Base-by-base conservation (phyloP, 1,140 invertebrate species). In the Heterodera carotae region DNA sequence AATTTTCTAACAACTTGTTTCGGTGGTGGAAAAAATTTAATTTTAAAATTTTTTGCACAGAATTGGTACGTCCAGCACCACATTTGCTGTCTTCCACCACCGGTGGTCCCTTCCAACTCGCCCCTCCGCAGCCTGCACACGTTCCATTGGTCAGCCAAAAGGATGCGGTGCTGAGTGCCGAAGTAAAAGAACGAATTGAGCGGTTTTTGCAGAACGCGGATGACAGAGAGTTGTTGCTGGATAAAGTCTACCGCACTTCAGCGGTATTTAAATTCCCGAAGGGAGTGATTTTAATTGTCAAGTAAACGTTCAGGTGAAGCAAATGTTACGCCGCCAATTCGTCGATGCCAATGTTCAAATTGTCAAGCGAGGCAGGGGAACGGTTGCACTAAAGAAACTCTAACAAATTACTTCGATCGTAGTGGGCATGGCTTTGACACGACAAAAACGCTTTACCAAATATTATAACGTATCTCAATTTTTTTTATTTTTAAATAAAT, bases 331-430 rank as follows among this genome's bases (percentile, higher is more conserved):
- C 8, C 12, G 76, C 31, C 53, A 78, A 31, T 29, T 33, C 5
- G 34, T 39, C 18, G 22, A 22, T 22, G 48, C 48, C 34, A 60
- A 60, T 59, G 66, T 80, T 12, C 69, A 72, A 69, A 72, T 80
- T 29, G 43, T 80, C 12, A 80, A 80, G 39, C 78, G 76, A 1
- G 78, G 78, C 22, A 56, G 76, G 43, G 78, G 78, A 18, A 78
- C 76, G 48, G 25, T 78, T 75, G 36, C 70, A 6, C 64, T 78
- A 33, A 64, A 68, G 18, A 78, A 78, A 62, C 10, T 64, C 22
- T 72, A 43, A 66, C 48, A 22, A 18, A 2, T 22, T 22, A 22
- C 48, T 43, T 43, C 39, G 6, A 43, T 8, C 39, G 12, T 39
- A 39, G n/a, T 43, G 39, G 39, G 12, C 39, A 43, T 43, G 39